Evolutionary conservation across 1,140 invertebrate genomes (phyloP).

Genomic region (Drosophila pseudoobscura): DNA sequence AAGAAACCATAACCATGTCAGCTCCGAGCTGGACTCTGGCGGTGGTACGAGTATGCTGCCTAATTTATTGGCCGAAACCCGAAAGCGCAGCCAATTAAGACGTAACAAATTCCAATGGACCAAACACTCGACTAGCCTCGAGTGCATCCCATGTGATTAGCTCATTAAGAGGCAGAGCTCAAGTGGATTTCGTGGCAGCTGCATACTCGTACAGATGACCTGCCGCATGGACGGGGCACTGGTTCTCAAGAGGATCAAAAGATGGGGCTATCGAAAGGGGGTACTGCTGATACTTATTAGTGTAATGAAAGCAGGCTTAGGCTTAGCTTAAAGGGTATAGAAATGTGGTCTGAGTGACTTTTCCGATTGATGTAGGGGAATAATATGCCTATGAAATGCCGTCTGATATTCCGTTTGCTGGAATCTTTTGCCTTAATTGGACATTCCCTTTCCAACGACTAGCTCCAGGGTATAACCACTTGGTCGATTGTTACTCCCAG

Average conservation of each 20-base stretch:
- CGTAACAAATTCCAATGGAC: slow-evolving; percentile 62
- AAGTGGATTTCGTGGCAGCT: slow-evolving; percentile 23
- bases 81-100: slow-evolving; percentile 73
- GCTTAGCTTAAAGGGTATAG: no score
- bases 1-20: slow-evolving; percentile 17
- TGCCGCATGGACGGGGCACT: slow-evolving; percentile 19
- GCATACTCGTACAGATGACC: slow-evolving; percentile 6
- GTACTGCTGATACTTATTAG: background rate
- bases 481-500: no score
- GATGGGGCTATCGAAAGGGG: no score
- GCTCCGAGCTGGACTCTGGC: slow-evolving; percentile 32
- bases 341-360: background rate
- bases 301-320: background rate
- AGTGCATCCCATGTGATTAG: slow-evolving; percentile 70
- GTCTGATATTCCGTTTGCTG: no score
- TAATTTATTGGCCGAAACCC: slow-evolving; percentile 55
- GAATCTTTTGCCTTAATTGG: no score
- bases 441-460: no score
- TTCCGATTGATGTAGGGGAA: no score
- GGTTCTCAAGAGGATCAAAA: slow-evolving; percentile 9
- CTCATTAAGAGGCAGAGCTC: slow-evolving; percentile 63
- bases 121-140: slow-evolving; percentile 26
- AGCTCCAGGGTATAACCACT: no score
- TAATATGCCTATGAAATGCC: no score
- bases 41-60: background rate